phyloP scores from a whole-genome alignment of 1,140 invertebrate species.

The Drosophila cardini region DNA sequence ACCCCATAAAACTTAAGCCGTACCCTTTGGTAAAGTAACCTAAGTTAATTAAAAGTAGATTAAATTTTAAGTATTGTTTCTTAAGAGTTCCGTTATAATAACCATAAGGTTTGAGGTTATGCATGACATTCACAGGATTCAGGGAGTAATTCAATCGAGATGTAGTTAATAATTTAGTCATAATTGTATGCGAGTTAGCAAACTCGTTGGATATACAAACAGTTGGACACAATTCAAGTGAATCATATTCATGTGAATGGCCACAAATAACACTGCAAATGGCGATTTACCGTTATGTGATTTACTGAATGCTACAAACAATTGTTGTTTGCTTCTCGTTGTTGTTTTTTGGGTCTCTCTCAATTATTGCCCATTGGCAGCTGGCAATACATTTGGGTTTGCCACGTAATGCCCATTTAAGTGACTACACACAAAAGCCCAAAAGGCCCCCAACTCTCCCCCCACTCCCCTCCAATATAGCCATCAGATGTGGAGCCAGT shows the following conservation, averaged over 20 bases:
- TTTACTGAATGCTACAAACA: constrained; percentile 9
- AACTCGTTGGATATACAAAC: constrained; percentile 1
- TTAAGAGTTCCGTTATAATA: neutral
- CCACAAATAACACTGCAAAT: constrained; percentile 33
- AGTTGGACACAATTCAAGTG: constrained; percentile 1
- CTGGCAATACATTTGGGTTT: constrained; percentile 64
- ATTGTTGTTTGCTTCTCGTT: neutral
- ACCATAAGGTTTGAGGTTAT: constrained; percentile 6
- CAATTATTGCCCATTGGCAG: constrained; percentile 70
- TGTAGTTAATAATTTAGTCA: neutral
- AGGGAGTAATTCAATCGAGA: neutral
- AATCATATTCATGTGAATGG: constrained; percentile 37
- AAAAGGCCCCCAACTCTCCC: neutral
- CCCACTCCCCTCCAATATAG: neutral
- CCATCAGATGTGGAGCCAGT: neutral
- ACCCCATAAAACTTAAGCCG: too few species aligned
- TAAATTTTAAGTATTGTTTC: neutral
- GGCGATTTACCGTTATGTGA: constrained; percentile 37
- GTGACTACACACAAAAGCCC: constrained; percentile 38
- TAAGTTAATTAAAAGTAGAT: too few species aligned
- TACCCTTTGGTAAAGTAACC: too few species aligned
- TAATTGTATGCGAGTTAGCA: neutral
- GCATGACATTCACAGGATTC: neutral
- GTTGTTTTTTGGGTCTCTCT: constrained; percentile 19
- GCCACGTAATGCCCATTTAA: constrained; percentile 79